A percentile compares a stretch with the other conserved stretches of the same genome.
Evolutionary conservation across 1,140 invertebrate genomes (phyloP).

Genomic region (Hetaerina americana): DNA sequence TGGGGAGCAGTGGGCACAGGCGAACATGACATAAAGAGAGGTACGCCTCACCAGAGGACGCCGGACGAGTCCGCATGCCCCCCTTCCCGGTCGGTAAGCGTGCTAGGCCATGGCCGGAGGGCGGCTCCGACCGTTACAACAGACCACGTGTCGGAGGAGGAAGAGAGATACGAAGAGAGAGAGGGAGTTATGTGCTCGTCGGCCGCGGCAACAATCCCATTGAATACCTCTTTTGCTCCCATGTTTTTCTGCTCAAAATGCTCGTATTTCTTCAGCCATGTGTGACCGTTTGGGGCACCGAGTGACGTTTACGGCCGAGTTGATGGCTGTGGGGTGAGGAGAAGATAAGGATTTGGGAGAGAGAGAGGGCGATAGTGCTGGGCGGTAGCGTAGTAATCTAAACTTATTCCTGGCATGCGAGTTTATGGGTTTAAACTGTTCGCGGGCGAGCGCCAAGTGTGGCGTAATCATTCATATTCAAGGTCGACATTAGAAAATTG

Average conservation of each 20-base stretch:
- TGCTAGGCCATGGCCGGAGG: no score
- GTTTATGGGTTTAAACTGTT: no score
- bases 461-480: no score
- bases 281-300: constrained; percentile 10
- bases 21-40: not conserved
- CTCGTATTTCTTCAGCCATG: constrained; percentile 17
- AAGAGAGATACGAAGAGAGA: not conserved
- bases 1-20: not conserved
- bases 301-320: not conserved
- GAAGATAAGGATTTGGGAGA: not conserved
- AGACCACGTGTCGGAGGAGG: not conserved
- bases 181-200: not conserved
- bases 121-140: no score
- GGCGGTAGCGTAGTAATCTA: not conserved
- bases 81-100: no score
- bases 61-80: no score
- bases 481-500: no score
- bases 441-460: no score
- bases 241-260: constrained; percentile 4
- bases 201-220: no score
- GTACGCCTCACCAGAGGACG: not conserved
- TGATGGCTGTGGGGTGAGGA: not conserved
- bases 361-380: not conserved
- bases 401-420: not conserved
- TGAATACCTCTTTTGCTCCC: constrained; percentile 2